These are phyloP conservation scores for Metopolophium dirhodum DNA, from an alignment of 1,140 invertebrate species.

Conservation along the genomic window DNA sequence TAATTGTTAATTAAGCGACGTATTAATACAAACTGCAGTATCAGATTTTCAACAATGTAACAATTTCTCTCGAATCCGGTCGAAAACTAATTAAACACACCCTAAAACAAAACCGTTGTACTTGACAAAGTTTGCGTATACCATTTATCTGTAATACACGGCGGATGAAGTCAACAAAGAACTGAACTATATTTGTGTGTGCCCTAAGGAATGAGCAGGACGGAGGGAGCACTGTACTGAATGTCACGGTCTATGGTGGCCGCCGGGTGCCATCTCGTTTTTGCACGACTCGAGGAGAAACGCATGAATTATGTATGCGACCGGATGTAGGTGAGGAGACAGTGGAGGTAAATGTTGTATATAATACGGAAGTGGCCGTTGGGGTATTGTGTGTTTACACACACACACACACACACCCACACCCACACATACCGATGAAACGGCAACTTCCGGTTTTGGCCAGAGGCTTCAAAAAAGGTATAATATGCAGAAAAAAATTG, in stretches of 20 bases:
- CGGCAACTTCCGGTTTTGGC: slow-evolving; percentile 47
- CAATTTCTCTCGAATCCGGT: not conserved
- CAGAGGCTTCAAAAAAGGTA: slow-evolving; percentile 9
- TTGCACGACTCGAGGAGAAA: slow-evolving; percentile 34
- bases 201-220: not conserved
- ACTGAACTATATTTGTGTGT: slow-evolving; percentile 12
- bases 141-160: not conserved
- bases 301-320: slow-evolving; percentile 46
- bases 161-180: not conserved
- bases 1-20: not conserved
- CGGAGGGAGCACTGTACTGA: not conserved
- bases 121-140: slow-evolving; percentile 14
- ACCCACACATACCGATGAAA: not conserved
- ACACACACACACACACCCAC: not conserved
- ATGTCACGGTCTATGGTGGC: slow-evolving; percentile 30
- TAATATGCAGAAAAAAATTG: not conserved
- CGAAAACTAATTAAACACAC: not conserved
- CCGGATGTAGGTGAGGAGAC: not conserved
- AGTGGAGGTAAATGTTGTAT: not conserved
- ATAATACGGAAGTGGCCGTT: slow-evolving; percentile 35
- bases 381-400: slow-evolving; percentile 35
- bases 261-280: slow-evolving; percentile 31
- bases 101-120: slow-evolving; percentile 2
- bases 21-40: not conserved
- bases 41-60: slow-evolving; percentile 1